phyloP scores from a whole-genome alignment of 2,888 invertebrate species.

The Eupithecia subumbrata region DNA sequence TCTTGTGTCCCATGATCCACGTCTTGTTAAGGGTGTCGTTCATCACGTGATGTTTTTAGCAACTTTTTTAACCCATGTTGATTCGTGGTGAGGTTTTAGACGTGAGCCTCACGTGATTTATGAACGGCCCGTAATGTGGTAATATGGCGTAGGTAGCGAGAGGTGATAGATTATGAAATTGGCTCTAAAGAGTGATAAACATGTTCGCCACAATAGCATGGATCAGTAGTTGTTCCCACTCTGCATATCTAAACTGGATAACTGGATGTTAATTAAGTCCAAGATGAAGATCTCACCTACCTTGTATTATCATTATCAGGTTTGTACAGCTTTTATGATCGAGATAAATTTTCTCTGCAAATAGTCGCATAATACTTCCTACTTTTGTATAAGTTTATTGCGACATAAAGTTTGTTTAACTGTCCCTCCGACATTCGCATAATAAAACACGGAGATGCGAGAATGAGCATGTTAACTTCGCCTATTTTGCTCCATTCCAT shows the following conservation, averaged over 20 bases:
- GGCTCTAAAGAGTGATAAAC: neutral
- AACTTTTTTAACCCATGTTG: no score
- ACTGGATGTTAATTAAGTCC: neutral
- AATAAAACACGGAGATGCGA: constrained; percentile 6
- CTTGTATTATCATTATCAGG: neutral
- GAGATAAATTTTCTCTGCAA: constrained; percentile 2
- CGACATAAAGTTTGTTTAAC: constrained; percentile 20
- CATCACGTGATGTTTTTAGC: no score
- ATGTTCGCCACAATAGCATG: no score
- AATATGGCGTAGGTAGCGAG: neutral
- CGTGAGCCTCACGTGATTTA: no score
- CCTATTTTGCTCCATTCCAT: neutral
- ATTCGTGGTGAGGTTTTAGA: no score
- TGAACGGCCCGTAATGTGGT: no score
- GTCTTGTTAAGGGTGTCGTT: neutral
- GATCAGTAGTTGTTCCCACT: no score
- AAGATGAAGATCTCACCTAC: neutral
- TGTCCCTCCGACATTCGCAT: neutral
- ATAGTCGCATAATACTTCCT: constrained; percentile 3
- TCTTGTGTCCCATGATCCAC: neutral
- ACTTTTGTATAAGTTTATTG: constrained; percentile 8
- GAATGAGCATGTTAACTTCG: neutral
- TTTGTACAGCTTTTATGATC: neutral
- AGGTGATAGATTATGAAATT: neutral
- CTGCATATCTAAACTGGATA: neutral